Percentiles rank a stretch among this genome's conserved stretches.
These are phyloP conservation scores for Aspidapion aeneum DNA, from an alignment of 2,888 invertebrate genomes.

Conservation along the genomic window DNA sequence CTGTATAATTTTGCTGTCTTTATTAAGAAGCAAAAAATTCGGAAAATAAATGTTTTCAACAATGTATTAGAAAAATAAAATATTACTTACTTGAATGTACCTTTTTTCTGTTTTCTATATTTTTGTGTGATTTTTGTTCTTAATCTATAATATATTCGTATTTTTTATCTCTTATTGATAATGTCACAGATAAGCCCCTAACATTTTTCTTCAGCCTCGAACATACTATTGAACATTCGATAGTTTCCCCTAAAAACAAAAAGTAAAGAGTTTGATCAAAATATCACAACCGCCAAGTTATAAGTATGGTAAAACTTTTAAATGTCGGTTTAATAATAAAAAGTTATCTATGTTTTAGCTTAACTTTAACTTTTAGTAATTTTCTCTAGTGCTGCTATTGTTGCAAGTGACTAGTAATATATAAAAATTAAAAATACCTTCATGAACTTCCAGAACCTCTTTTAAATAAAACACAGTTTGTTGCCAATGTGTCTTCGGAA, in stretches of 20 bases:
- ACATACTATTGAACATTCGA: constrained; percentile 71
- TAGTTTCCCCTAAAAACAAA: constrained; percentile 49
- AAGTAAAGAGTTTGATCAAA: no score
- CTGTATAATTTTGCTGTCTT: no score
- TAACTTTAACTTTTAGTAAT: no score
- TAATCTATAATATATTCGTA: constrained; percentile 64
- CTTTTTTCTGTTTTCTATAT: not conserved
- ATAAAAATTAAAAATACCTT: constrained; percentile 56
- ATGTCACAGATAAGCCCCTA: constrained; percentile 67
- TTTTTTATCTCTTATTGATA: constrained; percentile 59
- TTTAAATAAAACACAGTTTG: constrained; percentile 87
- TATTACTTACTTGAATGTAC: not conserved
- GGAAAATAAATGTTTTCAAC: no score
- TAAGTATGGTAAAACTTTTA: no score
- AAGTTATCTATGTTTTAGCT: no score
- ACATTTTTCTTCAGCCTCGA: constrained; percentile 70
- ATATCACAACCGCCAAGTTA: no score
- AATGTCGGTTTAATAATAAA: no score
- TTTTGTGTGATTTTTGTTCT: constrained; percentile 26
- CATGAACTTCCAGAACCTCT: constrained; percentile 64
- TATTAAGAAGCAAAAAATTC: no score
- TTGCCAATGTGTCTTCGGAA: constrained; percentile 87
- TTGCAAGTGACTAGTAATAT: no score
- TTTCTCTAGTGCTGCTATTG: no score
- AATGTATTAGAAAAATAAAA: no score